Base-by-base conservation (phyloP, 92 coral and sea anemone genomes). In the Siderastrea radians region DNA sequence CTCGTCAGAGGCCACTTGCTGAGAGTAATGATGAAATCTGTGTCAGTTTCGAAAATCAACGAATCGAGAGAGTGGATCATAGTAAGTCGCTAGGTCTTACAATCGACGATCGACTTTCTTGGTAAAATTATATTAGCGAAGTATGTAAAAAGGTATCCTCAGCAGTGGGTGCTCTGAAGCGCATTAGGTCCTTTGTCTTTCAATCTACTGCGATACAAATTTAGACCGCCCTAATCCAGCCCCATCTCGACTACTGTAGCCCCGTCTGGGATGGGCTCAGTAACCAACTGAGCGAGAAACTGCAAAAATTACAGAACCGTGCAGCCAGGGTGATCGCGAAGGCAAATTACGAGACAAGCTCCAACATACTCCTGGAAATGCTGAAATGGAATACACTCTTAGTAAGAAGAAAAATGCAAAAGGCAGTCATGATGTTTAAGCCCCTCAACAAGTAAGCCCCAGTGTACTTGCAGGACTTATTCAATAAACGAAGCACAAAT, bases 91-190 rank as follows among this genome's bases (percentile, higher is more conserved):
- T 81, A 13, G 85, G 85, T 65, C 62, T 59, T 11, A 69, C 55
- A 38, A 59, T 80, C 38, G 49, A 80, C 57, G 84, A 80, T 52
- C 73, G 58, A 81, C 86, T 81, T 7, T 65, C 86, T n/a, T 81
- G 76, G 48, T 61, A 66, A 81, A 26, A 26, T 26, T 26, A 26
- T 26, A 26, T 79, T 38, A n/a, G 43, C 6, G 73, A 58, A 44
- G 26, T 81, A 67, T 19, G 63, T n/a, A 80, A 60, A 81, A 81
- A 81, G 64, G 14, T 64, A 66, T 64, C 77, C 75, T 68, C 67
- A 45, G 67, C 13, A 71, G 68, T 81, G 3, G 87, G 69, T 75
- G 87, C 87, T 72, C 79, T 72, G 66, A 83, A 61, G 76, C 75
- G 79, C 75, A 76, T 57, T 70, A 74, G 79, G 68, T 75, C 71